Evolutionary conservation across 2,888 invertebrate species (phyloP).

Genomic region (Eulithis prunata): DNA sequence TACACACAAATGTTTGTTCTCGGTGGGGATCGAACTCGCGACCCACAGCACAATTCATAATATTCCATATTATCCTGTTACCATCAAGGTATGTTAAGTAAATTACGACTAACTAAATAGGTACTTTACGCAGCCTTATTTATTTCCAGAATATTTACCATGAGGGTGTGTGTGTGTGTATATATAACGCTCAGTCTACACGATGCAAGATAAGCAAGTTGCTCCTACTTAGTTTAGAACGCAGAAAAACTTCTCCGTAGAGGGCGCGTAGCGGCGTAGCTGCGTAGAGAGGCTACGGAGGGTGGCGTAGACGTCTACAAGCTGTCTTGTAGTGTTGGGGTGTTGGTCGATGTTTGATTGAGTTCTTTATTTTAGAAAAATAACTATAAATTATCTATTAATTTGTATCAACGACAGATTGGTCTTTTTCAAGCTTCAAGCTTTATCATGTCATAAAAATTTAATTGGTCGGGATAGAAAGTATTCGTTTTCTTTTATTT

Average conservation of each 20-base stretch:
- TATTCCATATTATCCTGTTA: neutral
- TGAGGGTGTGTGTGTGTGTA: no score
- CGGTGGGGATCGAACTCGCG: no score
- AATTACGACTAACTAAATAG: neutral
- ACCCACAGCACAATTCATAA: no score
- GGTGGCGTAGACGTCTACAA: slow-evolving; percentile 50
- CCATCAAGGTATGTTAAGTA: neutral
- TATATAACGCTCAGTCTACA: neutral
- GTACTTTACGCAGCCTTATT: neutral
- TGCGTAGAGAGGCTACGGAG: slow-evolving; percentile 49
- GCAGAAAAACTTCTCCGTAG: slow-evolving; percentile 34
- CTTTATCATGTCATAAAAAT: no score
- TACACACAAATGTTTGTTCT: no score
- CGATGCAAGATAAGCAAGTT: neutral
- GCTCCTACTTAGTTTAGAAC: slow-evolving; percentile 6
- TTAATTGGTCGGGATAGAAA: no score
- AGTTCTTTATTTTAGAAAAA: no score
- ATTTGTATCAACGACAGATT: neutral
- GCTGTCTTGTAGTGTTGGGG: slow-evolving; percentile 33
- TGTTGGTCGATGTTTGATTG: slow-evolving; percentile 2
- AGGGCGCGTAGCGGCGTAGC: slow-evolving; percentile 43
- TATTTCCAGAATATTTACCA: neutral
- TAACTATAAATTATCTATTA: no score
- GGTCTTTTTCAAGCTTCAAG: no score
- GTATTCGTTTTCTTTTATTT: no score